A percentile compares a stretch with the other conserved stretches of the same genome.
Evolutionary conservation across 2,113 vertebrate species (phyloP).

Genomic region (Panthera uncia): DNA sequence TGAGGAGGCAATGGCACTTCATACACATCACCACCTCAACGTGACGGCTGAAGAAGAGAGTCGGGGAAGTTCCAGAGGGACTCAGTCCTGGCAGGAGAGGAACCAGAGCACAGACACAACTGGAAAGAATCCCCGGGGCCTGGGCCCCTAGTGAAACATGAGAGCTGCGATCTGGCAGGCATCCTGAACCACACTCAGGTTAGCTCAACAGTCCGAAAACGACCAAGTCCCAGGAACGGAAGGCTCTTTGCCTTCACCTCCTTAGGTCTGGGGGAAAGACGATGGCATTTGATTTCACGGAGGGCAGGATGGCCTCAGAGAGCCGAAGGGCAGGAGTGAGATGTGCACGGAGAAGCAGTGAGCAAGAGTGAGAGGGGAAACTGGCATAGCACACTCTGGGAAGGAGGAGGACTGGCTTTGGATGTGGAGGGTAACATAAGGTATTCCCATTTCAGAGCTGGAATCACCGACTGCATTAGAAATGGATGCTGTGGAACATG

Average conservation of each 20-base stretch:
- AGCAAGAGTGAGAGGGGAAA: neutral
- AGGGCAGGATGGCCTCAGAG: neutral
- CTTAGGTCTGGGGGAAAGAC: neutral
- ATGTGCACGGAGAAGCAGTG: neutral
- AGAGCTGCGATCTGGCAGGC: neutral
- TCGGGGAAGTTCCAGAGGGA: neutral
- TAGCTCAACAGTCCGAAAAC: neutral
- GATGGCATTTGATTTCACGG: neutral
- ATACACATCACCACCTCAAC: neutral
- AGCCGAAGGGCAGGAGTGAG: neutral
- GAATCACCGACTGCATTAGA: neutral
- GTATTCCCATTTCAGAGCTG: neutral
- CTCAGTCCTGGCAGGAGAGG: neutral
- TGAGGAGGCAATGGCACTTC: neutral
- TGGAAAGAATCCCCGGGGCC: neutral
- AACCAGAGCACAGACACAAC: neutral
- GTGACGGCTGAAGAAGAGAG: neutral
- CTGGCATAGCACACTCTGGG: accelerated
- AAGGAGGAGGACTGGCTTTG: neutral
- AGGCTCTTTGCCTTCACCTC: neutral
- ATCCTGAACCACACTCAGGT: neutral
- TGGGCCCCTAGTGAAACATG: neutral
- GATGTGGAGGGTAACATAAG: neutral
- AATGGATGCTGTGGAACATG: neutral
- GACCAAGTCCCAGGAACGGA: accelerated